Evolutionary conservation across 2,113 vertebrate genomes (phyloP).

Genomic region (Rhadina sibilatrix): DNA sequence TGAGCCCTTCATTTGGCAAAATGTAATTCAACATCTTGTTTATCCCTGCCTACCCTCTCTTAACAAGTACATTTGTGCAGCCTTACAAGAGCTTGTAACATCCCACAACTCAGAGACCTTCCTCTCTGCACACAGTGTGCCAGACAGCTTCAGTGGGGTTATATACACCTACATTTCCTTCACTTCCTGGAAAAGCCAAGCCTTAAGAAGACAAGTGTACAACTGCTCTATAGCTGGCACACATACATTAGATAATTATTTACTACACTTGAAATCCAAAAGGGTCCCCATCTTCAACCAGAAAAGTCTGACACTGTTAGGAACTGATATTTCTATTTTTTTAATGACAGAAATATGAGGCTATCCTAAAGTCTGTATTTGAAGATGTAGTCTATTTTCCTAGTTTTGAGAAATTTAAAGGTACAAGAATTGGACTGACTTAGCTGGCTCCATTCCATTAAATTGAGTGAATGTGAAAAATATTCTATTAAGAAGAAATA

Average conservation of each 20-base stretch:
- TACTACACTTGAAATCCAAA: background rate
- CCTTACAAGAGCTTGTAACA: background rate
- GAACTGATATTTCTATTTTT: background rate
- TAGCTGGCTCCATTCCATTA: background rate
- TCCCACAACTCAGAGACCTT: background rate
- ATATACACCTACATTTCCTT: background rate
- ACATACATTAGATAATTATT: background rate
- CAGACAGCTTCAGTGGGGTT: background rate
- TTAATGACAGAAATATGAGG: background rate
- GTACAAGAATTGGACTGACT: background rate
- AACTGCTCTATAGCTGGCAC: background rate
- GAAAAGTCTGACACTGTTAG: background rate
- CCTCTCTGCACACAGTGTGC: background rate
- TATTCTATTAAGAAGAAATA: background rate
- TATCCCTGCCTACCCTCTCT: background rate
- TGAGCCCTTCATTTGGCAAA: background rate
- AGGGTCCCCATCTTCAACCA: background rate
- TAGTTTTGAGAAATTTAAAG: background rate
- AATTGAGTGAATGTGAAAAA: background rate
- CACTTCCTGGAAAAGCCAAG: background rate
- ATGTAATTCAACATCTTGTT: background rate
- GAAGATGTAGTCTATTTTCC: background rate
- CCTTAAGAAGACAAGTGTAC: background rate
- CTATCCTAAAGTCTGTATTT: background rate
- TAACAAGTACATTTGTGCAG: background rate